Evolutionary conservation across 1,140 invertebrate genomes (phyloP), one percentile per base, ranked within the genome.

Genomic region (Scaptomyza montana): DNA sequence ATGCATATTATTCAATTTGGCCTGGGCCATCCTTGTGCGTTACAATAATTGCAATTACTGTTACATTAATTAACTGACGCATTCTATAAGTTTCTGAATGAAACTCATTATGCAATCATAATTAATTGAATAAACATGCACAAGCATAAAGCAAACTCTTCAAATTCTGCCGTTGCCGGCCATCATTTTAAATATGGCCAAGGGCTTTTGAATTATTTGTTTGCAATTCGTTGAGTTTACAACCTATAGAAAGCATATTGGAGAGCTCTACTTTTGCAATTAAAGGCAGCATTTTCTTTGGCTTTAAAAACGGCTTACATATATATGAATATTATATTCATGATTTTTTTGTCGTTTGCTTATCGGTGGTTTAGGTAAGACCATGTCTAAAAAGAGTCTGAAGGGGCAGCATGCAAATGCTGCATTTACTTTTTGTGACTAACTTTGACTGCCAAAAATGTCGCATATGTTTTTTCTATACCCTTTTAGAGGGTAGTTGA

Each of bases 11-110:
- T 86, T 81, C 64, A 66, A 81, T 86, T 81, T 66, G 67, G 39
- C 30, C 56, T 45, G 9, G 43, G 41, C 5, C 28, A 69, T 55
- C 77, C 65, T 74, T 61, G 71, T 64, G 68, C 47, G 47, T 28
- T 55, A 41, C 50, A 72, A 61, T 76, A 79, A 82, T 72, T 72
- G 72, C 67, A 77, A 81, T 84, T 69, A 53, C 57, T 60, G 53
- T 72, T 76, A 43, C 10, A 87, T 87, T 86, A 86, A 87, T 87
- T 82, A 78, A 87, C 75, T 76, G 82, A 30, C 82, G 56, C 71
- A 78, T 82, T 54, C 66, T 70, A 82, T 61, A 50, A 33, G 76
- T 74, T 86, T 81, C 63, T 46, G 67, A 78, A 78, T 72, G 46
- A 72, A 77, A 77, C 76, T 69, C 78, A 87, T 86, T 78, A 75